Evolutionary conservation across 2,113 vertebrate genomes (phyloP).

Genomic region (Butorides virescens): DNA sequence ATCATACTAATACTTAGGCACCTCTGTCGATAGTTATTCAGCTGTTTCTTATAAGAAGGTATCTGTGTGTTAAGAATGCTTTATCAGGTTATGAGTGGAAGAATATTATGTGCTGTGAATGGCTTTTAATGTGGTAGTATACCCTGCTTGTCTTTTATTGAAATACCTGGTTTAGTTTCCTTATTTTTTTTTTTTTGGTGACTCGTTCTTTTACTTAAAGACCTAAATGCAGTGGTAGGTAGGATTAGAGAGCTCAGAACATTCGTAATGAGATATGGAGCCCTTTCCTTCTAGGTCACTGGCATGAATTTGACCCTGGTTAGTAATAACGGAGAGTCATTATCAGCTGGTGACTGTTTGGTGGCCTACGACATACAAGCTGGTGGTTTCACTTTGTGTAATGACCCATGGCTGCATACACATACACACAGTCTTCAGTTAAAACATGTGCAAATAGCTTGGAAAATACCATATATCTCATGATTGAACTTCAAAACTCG

Average conservation of each 20-base stretch:
- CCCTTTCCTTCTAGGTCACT: constrained; percentile 46
- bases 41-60: neutral
- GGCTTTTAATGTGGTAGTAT: neutral
- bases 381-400: constrained; percentile 55
- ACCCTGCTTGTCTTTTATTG: neutral
- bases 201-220: neutral
- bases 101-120: neutral
- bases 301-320: constrained; percentile 58
- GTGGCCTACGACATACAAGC: neutral
- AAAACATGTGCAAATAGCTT: constrained; percentile 35
- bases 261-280: constrained; percentile 21
- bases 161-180: neutral
- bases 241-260: neutral
- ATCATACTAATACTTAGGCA: neutral
- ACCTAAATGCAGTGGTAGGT: neutral
- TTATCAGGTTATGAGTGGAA: neutral
- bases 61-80: neutral
- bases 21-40: neutral
- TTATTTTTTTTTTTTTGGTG: neutral
- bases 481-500: constrained; percentile 16
- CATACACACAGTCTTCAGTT: neutral
- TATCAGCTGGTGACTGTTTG: constrained; percentile 37
- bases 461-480: constrained; percentile 31
- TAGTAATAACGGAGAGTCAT: neutral
- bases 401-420: constrained; percentile 41